Evolutionary conservation across 92 coral and sea anemone genomes (phyloP).

Genomic region (Parazoanthus atlanticus): DNA sequence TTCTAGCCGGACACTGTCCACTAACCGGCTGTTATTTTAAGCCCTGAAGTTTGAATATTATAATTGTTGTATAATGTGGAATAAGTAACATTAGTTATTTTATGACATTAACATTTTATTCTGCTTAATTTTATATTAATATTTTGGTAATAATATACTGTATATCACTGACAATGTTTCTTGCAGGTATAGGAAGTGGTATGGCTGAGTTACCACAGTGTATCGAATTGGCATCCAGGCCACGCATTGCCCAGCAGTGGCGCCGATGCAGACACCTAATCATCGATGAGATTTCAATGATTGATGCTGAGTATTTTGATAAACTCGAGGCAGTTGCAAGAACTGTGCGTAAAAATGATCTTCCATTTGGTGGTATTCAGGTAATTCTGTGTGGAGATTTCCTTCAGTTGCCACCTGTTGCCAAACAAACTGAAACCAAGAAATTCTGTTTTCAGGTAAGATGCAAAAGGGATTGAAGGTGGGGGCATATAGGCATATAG

Average conservation of each 20-base stretch:
- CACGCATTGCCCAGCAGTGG: slow-evolving; percentile 80
- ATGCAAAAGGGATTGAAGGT: background rate
- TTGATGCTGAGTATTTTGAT: slow-evolving; percentile 88
- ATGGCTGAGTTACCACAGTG: slow-evolving; percentile 75
- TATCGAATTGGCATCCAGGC: slow-evolving; percentile 85
- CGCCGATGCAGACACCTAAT: slow-evolving; percentile 85
- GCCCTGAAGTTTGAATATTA: too few species aligned
- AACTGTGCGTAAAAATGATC: slow-evolving; percentile 75
- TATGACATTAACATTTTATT: too few species aligned
- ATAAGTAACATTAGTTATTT: too few species aligned
- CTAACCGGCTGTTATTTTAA: too few species aligned
- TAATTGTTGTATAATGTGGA: too few species aligned
- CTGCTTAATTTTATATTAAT: too few species aligned
- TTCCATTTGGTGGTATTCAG: slow-evolving; percentile 99
- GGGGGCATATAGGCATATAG: background rate
- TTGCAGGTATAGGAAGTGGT: slow-evolving; percentile 93
- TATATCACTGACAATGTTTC: background rate
- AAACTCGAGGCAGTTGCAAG: slow-evolving; percentile 93
- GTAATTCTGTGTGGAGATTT: slow-evolving; percentile 95
- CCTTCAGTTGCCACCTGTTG: slow-evolving; percentile 97
- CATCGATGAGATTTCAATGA: slow-evolving; percentile 98
- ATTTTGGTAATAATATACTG: too few species aligned
- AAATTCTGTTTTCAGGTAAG: slow-evolving; percentile 96
- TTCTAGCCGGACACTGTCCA: too few species aligned
- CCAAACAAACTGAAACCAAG: slow-evolving; percentile 66